Evolutionary conservation across 2,888 invertebrate species (phyloP).

Genomic region (Leptopilina drosophilae): DNA sequence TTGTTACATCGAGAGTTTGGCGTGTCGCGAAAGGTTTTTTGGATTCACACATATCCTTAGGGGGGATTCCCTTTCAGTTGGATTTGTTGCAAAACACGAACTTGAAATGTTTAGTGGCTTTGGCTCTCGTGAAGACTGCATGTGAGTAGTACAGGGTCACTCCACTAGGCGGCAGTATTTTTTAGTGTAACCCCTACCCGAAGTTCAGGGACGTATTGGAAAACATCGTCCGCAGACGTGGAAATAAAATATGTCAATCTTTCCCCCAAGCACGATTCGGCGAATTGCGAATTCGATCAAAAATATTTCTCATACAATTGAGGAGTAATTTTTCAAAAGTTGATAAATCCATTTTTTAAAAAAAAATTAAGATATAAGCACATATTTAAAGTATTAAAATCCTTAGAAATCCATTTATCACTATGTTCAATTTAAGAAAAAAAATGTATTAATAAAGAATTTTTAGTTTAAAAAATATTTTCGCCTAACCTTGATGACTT

Average conservation of each 20-base stretch:
- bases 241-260: background rate
- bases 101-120: conserved; percentile 28
- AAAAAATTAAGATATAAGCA: too few species aligned
- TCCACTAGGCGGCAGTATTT: conserved; percentile 5
- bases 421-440: too few species aligned
- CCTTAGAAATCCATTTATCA: too few species aligned
- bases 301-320: background rate
- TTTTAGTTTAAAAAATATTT: too few species aligned
- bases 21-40: conserved; percentile 4
- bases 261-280: background rate
- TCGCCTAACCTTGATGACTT: too few species aligned
- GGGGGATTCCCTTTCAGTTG: conserved; percentile 4
- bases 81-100: conserved; percentile 30
- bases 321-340: too few species aligned
- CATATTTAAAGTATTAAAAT: too few species aligned
- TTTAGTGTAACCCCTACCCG: conserved; percentile 16
- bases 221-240: background rate
- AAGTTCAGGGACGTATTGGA: conserved; percentile 28
- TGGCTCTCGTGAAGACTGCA: conserved; percentile 20
- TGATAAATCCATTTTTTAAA: too few species aligned
- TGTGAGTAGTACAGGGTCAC: conserved; percentile 21
- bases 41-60: conserved; percentile 5
- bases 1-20: background rate
- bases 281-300: background rate
- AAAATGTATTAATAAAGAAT: too few species aligned